These are phyloP conservation scores for Stichopus horrens DNA, from an alignment of 53 echinoderm and acorn worm genomes.

Conservation along the genomic window DNA sequence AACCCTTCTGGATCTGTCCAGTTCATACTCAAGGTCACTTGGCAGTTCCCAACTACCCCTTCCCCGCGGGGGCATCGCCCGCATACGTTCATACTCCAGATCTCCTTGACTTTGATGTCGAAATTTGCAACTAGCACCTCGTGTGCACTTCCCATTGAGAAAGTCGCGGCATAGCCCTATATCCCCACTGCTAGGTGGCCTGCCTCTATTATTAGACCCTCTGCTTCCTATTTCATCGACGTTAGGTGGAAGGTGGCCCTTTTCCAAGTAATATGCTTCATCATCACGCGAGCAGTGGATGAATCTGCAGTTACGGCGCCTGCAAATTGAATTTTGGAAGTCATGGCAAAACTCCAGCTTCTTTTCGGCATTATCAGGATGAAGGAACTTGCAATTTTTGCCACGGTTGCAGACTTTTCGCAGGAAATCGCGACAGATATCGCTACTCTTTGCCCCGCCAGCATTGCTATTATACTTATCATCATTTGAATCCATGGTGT, in stretches of 20 bases:
- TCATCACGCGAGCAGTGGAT: conserved; percentile 90
- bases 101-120: conserved; percentile 92
- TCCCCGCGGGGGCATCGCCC: neutral
- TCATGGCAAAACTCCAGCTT: conserved; percentile 90
- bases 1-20: conserved; percentile 10
- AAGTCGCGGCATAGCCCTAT: conserved; percentile 88
- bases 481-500: conserved; percentile 25
- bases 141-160: conserved; percentile 77
- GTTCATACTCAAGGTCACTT: conserved; percentile 1
- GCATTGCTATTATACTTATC: conserved; percentile 17
- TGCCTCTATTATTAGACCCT: conserved; percentile 10
- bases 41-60: neutral
- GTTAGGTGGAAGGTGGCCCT: conserved; percentile 79
- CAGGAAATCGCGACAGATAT: conserved; percentile 88
- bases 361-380: conserved; percentile 69
- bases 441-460: conserved; percentile 6
- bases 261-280: conserved; percentile 87
- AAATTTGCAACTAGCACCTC: conserved; percentile 82
- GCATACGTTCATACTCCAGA: conserved; percentile 70
- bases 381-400: conserved; percentile 88
- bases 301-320: conserved; percentile 82
- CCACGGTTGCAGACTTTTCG: conserved; percentile 95
- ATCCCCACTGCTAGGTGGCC: conserved; percentile 36
- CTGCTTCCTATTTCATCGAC: conserved; percentile 60
- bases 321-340: conserved; percentile 90